Base-by-base conservation (phyloP, 2,888 invertebrate species). In the Rhyacophila evoluta region DNA sequence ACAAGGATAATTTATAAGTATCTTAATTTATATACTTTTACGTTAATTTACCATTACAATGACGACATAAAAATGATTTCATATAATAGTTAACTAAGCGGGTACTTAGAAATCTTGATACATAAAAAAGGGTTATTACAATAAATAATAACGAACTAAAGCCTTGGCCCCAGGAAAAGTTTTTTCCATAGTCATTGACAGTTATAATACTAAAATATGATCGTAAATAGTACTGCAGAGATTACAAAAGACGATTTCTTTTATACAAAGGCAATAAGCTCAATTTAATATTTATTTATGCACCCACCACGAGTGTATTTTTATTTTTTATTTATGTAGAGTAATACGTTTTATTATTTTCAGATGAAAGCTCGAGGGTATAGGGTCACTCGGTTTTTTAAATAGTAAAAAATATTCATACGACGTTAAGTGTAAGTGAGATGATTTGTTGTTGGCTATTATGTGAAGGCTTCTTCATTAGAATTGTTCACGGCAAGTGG, bases 261-360 rank as follows among this genome's bases (percentile, higher is more conserved):
- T 55, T 55, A 25, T 19, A 25, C 55, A 10, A 19, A 55, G 10
- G 55, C 25, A 55, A 19, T 8, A 25, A 25, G 1, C 19, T 55
- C 55, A 19, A 55, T 55, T 55, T 55, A 55, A 55, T 55, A 55
- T 55, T 55, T 55, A 55, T 55, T 55, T 55, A 55, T 55, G 55
- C 55, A 55, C 19, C 55, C 12, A 55, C 19, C 19, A 55, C 19
- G 55, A 25, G 19, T 10, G 1, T n/a, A 3, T 39, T 10, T 55
- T 8, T 55, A 19, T 19, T 55, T 55, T 19, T 25, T 25, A 55
- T 55, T 12, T 39, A 8, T 55, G 55, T 33, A 33, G 55, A 55
- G 25, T 15, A 55, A 19, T 55, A 25, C 0, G 2, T 19, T 25
- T 55, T 55, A 55, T 19, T 19, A 55, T 33, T 4, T 55, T 55